A percentile compares a stretch with the other conserved stretches of the same genome.
These are phyloP conservation scores for Leptinotarsa undecemlineata DNA, from an alignment of 1,140 invertebrate species.

Conservation along the genomic window DNA sequence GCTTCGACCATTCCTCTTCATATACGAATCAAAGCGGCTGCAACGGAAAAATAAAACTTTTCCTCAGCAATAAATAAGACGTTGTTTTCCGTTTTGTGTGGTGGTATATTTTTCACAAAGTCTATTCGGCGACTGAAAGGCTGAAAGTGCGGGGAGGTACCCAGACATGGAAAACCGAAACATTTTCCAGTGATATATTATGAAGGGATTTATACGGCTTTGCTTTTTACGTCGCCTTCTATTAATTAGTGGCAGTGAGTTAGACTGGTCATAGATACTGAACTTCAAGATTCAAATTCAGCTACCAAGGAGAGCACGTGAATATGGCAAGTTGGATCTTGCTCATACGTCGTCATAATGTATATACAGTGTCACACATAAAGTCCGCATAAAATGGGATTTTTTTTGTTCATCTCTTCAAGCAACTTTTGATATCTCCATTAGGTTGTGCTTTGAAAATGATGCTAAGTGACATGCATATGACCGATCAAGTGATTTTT, in stretches of 20 bases:
- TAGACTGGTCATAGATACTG: background rate
- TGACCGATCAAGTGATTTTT: too few species aligned
- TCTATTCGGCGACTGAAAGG: conserved; percentile 4
- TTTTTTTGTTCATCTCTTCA: too few species aligned
- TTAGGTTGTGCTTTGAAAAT: too few species aligned
- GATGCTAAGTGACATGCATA: too few species aligned
- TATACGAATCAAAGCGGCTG: background rate
- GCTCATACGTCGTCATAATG: too few species aligned
- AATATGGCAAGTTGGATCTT: too few species aligned
- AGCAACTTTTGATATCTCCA: too few species aligned
- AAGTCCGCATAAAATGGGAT: too few species aligned
- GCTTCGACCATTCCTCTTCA: conserved; percentile 3
- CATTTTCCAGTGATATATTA: background rate
- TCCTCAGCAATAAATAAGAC: conserved; percentile 19
- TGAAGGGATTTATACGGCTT: background rate
- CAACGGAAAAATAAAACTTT: conserved; percentile 9
- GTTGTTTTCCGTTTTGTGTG: conserved; percentile 22
- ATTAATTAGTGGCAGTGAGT: background rate
- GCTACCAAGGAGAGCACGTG: too few species aligned
- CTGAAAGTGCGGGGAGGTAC: conserved; percentile 6
- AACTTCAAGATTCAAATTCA: too few species aligned
- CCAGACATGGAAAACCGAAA: conserved; percentile 11
- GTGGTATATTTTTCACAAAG: background rate
- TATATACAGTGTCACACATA: too few species aligned
- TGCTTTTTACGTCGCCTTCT: background rate